Evolutionary conservation across 2,888 invertebrate genomes (phyloP).

Genomic region (Pseudolycoriella hygida): DNA sequence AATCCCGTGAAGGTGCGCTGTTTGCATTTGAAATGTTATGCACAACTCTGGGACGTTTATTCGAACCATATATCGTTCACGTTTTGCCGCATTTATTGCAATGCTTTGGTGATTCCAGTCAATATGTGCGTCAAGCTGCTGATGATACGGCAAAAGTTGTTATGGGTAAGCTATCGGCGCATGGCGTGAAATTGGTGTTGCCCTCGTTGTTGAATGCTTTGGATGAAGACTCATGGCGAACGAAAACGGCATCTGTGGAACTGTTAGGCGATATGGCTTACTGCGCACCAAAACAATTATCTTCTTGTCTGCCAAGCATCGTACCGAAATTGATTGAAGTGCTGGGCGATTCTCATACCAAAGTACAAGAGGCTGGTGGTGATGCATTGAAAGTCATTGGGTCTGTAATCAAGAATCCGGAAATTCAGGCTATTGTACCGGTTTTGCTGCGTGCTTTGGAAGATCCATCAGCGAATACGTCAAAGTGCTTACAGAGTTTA

Average conservation of each 20-base stretch:
- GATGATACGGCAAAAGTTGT: constrained; percentile 94
- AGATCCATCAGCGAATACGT: constrained; percentile 91
- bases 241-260: constrained; percentile 92
- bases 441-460: constrained; percentile 78
- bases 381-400: constrained; percentile 93
- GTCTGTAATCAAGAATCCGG: constrained; percentile 94
- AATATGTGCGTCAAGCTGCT: constrained; percentile 89
- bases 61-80: constrained; percentile 98
- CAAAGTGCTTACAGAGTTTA: constrained; percentile 78
- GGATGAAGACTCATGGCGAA: constrained; percentile 97
- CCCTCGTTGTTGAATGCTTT: constrained; percentile 84
- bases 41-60: constrained; percentile 72
- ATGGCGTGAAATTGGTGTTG: constrained; percentile 93
- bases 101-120: constrained; percentile 90
- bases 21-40: constrained; percentile 97
- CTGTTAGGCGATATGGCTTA: constrained; percentile 95
- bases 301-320: constrained; percentile 92
- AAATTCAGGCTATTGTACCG: constrained; percentile 87
- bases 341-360: constrained; percentile 90
- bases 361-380: constrained; percentile 92
- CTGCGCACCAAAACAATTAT: constrained; percentile 96
- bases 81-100: constrained; percentile 85
- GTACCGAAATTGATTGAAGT: constrained; percentile 96
- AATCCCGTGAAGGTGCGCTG: constrained; percentile 85
- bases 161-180: constrained; percentile 85